Conservation (phyloP, 2,797 vertebrate genomes). For the Gephyroberyx darwinii region DNA sequence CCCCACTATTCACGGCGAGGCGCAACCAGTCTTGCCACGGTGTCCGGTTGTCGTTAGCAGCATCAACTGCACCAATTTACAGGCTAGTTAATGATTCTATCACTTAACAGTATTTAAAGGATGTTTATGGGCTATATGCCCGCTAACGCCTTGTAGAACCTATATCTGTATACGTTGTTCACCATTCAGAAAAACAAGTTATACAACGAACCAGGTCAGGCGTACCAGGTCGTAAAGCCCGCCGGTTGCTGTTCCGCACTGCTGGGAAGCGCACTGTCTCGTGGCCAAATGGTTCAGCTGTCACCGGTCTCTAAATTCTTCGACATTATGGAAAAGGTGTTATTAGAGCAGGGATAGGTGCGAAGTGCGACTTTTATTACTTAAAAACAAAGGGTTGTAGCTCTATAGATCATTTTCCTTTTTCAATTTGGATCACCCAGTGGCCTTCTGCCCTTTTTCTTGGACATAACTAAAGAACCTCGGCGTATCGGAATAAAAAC, state of each 20-base stretch:
- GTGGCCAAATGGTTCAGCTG: constrained; percentile 76
- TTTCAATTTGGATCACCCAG: background rate
- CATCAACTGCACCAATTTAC: background rate
- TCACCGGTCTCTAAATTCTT: constrained; percentile 48
- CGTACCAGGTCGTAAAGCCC: constrained; percentile 75
- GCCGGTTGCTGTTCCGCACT: constrained; percentile 30
- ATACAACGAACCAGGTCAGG: constrained; percentile 76
- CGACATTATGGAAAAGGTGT: constrained; percentile 79
- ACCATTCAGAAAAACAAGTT: constrained; percentile 80
- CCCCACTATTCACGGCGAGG: constrained; percentile 11
- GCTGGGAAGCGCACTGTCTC: constrained; percentile 31
- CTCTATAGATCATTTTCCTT: background rate
- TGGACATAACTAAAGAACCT: constrained; percentile 7
- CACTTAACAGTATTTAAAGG: background rate
- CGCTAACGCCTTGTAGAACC: background rate
- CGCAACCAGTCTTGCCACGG: constrained; percentile 33
- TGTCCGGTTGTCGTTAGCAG: constrained; percentile 7
- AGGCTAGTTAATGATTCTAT: background rate
- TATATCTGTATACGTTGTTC: constrained; percentile 20
- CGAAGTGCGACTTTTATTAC: background rate
- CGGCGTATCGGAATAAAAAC: constrained; percentile 12
- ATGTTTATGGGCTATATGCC: fast-evolving
- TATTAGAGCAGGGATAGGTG: constrained; percentile 82
- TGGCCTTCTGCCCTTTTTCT: constrained; percentile 11
- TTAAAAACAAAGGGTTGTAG: background rate